Base-by-base conservation (phyloP, 2,113 vertebrate species). In the Strix uralensis region DNA sequence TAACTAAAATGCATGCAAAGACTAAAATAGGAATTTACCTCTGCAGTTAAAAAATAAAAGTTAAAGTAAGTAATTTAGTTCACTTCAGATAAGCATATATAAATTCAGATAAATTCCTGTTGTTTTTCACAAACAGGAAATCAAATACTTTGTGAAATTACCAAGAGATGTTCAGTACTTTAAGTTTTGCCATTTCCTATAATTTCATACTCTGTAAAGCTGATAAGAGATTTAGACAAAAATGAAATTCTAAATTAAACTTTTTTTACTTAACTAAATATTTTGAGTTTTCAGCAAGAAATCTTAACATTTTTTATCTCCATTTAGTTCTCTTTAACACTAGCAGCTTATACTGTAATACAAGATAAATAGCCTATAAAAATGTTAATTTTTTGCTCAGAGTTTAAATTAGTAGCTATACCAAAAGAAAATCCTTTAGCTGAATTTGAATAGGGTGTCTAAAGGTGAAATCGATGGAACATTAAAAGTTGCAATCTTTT, bases 401-500 rank as follows among this genome's bases (percentile, higher is more conserved):
- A 88, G 51, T 96, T 88, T 80, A 92, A 66, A n/a, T 92, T 83
- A 95, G 82, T 82, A 95, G 59, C 69, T 88, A 66, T 27, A 94
- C 42, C 63, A 96, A 96, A 95, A 81, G 14, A 84, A 97, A 96
- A 82, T 88, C 26, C 22, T 88, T 94, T 90, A 65, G 74, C 38
- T 93, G 95, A 95, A 86, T 97, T 97, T 91, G 90, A 92, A 91
- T 88, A 86, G 10, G 67, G 80, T 97, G 38, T 63, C 71, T 97
- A 97, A 97, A 97, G 86, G 89, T 91, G 73, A 98, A 98, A 97
- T 97, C 66, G 84, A 96, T 94, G 74, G 54, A 94, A 96, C 95
- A 92, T 94, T 98, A 96, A 96, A 98, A 97, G 72, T 72, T 84
- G 66, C 72, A 92, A 51, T 96, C 54, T 96, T 84, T 96, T 97